Percentiles rank a stretch among this genome's conserved stretches.
Evolutionary conservation across 1,140 invertebrate species (phyloP).

Genomic region (Sminthurinus signatus): DNA sequence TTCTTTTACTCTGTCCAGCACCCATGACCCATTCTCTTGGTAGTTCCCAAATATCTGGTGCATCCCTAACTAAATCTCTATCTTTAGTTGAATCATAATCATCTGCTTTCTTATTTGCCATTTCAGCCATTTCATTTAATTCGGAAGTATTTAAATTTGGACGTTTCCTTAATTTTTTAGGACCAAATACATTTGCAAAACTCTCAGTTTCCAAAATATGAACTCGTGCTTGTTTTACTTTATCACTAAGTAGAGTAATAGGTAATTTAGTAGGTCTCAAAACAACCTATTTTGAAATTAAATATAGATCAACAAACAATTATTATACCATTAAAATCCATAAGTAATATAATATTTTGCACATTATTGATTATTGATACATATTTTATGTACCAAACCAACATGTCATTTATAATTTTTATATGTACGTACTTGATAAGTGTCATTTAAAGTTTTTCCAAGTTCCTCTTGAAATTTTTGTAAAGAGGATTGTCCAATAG

Average conservation of each 20-base stretch:
- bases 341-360: too few species aligned
- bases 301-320: too few species aligned
- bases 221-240: slow-evolving; percentile 72
- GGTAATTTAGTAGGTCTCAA: slow-evolving; percentile 95
- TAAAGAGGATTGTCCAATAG: slow-evolving; percentile 86
- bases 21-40: slow-evolving; percentile 60
- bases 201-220: slow-evolving; percentile 94
- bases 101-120: slow-evolving; percentile 61
- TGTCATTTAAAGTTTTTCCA: slow-evolving; percentile 87
- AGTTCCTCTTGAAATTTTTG: slow-evolving; percentile 88
- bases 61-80: slow-evolving; percentile 66
- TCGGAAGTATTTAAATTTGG: slow-evolving; percentile 71
- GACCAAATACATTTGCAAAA: slow-evolving; percentile 90
- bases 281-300: too few species aligned
- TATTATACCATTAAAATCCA: too few species aligned
- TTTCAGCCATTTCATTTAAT: slow-evolving; percentile 62
- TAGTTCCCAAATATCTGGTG: slow-evolving; percentile 63
- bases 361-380: too few species aligned
- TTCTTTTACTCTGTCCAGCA: slow-evolving; percentile 91
- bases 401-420: not conserved
- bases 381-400: not conserved
- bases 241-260: slow-evolving; percentile 89
- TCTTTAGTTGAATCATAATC: slow-evolving; percentile 75
- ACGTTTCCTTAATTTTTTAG: slow-evolving; percentile 84
- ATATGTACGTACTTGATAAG: slow-evolving; percentile 63